These are phyloP conservation scores for Xenentodon cancila DNA, from an alignment of 2,797 vertebrate genomes.

Conservation along the genomic window DNA sequence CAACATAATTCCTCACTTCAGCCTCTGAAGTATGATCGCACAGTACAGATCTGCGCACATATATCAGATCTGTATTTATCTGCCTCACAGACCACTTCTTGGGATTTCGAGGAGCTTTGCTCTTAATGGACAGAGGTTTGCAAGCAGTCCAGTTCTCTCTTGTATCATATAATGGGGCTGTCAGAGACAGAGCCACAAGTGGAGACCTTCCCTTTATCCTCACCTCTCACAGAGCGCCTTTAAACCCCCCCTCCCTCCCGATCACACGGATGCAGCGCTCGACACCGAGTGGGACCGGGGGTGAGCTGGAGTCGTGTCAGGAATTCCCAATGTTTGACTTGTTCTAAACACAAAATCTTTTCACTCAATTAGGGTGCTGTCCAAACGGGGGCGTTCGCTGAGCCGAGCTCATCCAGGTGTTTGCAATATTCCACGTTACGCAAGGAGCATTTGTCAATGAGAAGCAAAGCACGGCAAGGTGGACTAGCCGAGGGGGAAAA, in stretches of 20 bases:
- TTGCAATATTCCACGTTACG: slow-evolving; percentile 33
- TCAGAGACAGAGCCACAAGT: slow-evolving; percentile 46
- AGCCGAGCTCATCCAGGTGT: slow-evolving; percentile 51
- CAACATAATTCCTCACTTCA: slow-evolving; percentile 16
- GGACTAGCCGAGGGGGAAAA: slow-evolving; percentile 5
- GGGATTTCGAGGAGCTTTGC: slow-evolving; percentile 41
- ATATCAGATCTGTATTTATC: slow-evolving; percentile 27
- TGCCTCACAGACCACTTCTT: slow-evolving; percentile 14
- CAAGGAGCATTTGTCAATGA: slow-evolving; percentile 28
- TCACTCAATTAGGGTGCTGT: slow-evolving; percentile 36
- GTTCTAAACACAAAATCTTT: slow-evolving; percentile 54
- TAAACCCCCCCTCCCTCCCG: slow-evolving; percentile 43
- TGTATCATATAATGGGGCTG: slow-evolving; percentile 55
- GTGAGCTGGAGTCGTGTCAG: slow-evolving; percentile 46
- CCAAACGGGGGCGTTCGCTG: slow-evolving; percentile 23
- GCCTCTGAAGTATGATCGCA: slow-evolving; percentile 33
- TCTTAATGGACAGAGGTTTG: slow-evolving; percentile 50
- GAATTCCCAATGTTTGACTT: slow-evolving; percentile 52
- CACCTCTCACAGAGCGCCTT: slow-evolving; percentile 64
- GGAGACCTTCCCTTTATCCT: slow-evolving; percentile 52
- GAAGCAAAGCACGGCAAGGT: slow-evolving; percentile 8
- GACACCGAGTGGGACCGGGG: slow-evolving; percentile 21
- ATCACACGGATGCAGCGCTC: slow-evolving; percentile 36
- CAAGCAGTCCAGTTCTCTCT: slow-evolving; percentile 31
- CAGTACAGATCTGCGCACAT: slow-evolving; percentile 18